Conservation (phyloP, 2,113 vertebrate genomes). For the Nibea coibor region DNA sequence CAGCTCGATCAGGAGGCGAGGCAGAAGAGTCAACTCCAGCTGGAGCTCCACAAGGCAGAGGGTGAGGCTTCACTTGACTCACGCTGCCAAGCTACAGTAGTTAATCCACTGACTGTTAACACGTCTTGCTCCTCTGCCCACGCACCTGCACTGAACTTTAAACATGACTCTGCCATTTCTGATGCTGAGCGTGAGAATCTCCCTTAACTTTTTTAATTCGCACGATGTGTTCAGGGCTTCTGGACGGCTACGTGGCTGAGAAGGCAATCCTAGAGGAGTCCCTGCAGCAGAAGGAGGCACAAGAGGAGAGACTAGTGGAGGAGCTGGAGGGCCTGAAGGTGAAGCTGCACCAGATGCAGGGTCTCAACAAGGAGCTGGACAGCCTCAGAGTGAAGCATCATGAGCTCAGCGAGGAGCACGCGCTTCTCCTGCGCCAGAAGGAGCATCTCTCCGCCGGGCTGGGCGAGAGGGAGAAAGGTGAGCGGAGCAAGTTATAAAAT, state of each 20-base stretch:
- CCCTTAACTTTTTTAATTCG: neutral
- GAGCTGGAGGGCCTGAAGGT: conserved; percentile 87
- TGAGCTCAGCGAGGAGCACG: conserved; percentile 81
- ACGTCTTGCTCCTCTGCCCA: neutral
- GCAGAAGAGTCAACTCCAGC: conserved; percentile 84
- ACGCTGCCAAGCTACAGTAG: neutral
- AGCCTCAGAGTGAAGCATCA: conserved; percentile 68
- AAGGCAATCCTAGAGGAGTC: conserved; percentile 87
- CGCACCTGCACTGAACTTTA: neutral
- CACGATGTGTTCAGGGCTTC: conserved; percentile 82
- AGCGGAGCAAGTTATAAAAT: conserved; percentile 1
- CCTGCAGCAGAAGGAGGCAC: conserved; percentile 87
- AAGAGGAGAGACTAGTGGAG: conserved; percentile 86
- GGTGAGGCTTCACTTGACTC: conserved; percentile 80
- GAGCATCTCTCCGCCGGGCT: conserved; percentile 75
- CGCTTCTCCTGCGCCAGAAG: conserved; percentile 75
- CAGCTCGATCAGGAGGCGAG: conserved; percentile 86
- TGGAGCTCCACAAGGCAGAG: conserved; percentile 92
- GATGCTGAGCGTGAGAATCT: neutral
- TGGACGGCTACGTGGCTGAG: conserved; percentile 91
- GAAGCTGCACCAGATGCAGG: conserved; percentile 73
- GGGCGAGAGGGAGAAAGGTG: conserved; percentile 83
- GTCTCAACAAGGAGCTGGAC: conserved; percentile 63
- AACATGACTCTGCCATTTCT: neutral
- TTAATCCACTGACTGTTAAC: conserved; percentile 23